Evolutionary conservation across 2,113 vertebrate genomes (phyloP).

Genomic region (Himantopus leucocephalus): DNA sequence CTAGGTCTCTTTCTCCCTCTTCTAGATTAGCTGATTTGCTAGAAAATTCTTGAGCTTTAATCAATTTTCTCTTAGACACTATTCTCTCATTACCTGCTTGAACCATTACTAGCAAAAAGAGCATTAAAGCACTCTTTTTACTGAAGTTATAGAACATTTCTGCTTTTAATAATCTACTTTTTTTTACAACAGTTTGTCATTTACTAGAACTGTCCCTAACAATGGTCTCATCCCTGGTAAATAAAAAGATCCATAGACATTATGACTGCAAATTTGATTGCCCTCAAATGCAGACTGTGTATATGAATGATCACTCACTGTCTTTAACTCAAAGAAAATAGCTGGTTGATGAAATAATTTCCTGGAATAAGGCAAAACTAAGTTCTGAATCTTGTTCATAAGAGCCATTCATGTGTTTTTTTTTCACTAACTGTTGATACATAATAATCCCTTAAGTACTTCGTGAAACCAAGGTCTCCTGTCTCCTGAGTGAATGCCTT

Average conservation of each 20-base stretch:
- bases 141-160: neutral
- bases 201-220: neutral
- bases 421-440: neutral
- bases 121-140: neutral
- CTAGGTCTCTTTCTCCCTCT: neutral
- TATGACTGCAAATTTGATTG: neutral
- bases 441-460: neutral
- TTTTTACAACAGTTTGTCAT: neutral
- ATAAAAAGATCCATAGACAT: neutral
- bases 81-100: neutral
- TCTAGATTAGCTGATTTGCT: neutral
- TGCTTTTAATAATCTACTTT: neutral
- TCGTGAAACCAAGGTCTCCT: neutral
- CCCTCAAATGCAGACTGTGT: neutral
- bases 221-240: neutral
- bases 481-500: neutral
- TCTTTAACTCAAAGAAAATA: neutral
- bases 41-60: neutral
- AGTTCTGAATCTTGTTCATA: neutral
- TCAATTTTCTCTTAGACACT: neutral
- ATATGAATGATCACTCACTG: neutral
- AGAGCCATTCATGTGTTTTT: neutral
- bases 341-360: neutral
- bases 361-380: neutral
- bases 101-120: neutral